A percentile compares a stretch with the other conserved stretches of the same genome.
These are phyloP conservation scores for Siniperca scherzeri DNA, from an alignment of 2,797 vertebrate genomes.

Conservation along the genomic window DNA sequence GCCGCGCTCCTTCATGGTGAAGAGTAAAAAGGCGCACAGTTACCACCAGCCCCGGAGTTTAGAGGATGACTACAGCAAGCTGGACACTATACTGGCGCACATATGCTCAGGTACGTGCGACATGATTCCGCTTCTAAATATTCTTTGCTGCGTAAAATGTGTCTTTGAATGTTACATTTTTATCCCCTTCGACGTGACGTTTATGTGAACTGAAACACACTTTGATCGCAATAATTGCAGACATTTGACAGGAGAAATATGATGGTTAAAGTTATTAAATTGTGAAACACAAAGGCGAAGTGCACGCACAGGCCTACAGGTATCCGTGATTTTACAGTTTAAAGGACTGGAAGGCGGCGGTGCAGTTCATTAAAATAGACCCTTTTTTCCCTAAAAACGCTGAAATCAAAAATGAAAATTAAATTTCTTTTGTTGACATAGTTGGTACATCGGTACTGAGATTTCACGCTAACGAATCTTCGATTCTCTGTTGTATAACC, in stretches of 20 bases:
- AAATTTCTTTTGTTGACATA: neutral
- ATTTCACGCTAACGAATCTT: neutral
- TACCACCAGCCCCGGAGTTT: constrained; percentile 93
- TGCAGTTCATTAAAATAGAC: neutral
- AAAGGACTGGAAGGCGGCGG: neutral
- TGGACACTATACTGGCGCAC: constrained; percentile 87
- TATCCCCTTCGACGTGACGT: neutral
- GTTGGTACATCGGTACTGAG: neutral
- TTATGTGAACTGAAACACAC: neutral
- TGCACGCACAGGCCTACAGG: too few relatives aligned
- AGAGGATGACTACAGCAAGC: constrained; percentile 88
- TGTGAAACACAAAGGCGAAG: neutral
- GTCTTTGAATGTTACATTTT: neutral
- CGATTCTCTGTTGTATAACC: neutral
- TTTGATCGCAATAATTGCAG: neutral
- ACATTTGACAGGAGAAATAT: neutral
- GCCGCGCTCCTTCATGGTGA: constrained; percentile 98
- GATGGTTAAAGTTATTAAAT: neutral
- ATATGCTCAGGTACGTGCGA: constrained; percentile 91
- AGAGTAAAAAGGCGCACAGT: constrained; percentile 98
- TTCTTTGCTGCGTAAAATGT: neutral
- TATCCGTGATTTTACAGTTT: neutral
- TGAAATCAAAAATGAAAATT: neutral
- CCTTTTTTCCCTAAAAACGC: neutral
- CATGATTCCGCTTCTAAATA: neutral